A percentile compares a stretch with the other conserved stretches of the same genome.
Conservation (phyloP, 2,797 vertebrate species). For the Chelon labrosus region DNA sequence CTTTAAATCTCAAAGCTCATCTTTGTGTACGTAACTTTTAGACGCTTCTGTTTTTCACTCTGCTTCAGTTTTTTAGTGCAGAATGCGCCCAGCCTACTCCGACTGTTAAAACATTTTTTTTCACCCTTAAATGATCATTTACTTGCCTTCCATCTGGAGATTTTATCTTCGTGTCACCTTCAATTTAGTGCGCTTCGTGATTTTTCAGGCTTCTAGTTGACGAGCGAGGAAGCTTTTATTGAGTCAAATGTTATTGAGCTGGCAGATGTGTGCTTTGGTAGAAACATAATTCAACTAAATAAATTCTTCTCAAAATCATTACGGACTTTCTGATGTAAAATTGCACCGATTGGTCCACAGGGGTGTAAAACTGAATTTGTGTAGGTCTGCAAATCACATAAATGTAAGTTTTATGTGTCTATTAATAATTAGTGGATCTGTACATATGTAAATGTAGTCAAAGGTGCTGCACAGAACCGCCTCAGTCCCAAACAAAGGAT, state of each 20-base stretch:
- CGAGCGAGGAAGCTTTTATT: conserved; percentile 13
- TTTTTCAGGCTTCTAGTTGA: not conserved
- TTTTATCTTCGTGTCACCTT: conserved; percentile 28
- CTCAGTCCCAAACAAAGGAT: not conserved
- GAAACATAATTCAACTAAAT: conserved; percentile 7
- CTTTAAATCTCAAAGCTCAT: not conserved
- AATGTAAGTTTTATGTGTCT: not conserved
- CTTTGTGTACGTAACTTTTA: not conserved
- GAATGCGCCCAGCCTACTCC: not conserved
- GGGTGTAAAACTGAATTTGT: not conserved
- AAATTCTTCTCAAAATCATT: not conserved
- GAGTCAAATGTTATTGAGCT: conserved; percentile 24
- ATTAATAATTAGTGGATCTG: not conserved
- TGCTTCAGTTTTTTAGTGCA: not conserved
- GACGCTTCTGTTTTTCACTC: not conserved
- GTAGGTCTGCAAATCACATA: conserved; percentile 1
- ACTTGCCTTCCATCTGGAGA: conserved; percentile 3
- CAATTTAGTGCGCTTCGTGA: conserved; percentile 11
- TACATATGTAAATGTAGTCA: not conserved
- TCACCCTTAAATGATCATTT: not conserved
- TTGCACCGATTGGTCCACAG: not conserved
- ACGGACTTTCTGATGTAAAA: not conserved
- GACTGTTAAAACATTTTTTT: not conserved
- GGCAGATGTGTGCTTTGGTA: conserved; percentile 21
- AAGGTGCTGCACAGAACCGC: conserved; percentile 2